Base-by-base conservation (phyloP, 2,113 vertebrate species). In the Nothocercus julius region DNA sequence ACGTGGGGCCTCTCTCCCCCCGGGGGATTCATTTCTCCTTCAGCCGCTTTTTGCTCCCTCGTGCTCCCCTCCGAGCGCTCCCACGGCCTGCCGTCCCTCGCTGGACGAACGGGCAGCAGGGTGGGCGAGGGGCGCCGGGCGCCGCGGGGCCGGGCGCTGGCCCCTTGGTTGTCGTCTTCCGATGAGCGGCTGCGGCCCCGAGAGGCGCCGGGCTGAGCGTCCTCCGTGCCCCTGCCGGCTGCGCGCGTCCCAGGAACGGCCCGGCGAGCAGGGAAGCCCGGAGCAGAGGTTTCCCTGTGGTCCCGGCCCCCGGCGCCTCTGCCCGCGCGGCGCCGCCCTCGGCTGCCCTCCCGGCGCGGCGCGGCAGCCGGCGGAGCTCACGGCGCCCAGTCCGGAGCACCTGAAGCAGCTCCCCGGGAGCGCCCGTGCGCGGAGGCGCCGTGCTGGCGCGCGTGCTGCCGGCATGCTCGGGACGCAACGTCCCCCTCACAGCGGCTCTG, bases 11-110 rank as follows among this genome's bases (percentile, higher is more conserved):
- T 89, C 89, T 63, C 16, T 54, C 74, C 89, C 70, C 70, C 85
- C 59, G 89, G 87, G 70, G 67, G 85, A 87, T 91, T 82, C 49
- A n/a, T 85, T 93, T 80, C 49, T 92, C 22, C 87, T 80, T 85
- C 82, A 85, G 63, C 82, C 44, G 51, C 45, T 66, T 76, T 90
- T 80, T 44, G 13, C 63, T 68, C 14, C 13, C 79, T 87, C 78
- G 51, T 32, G 36, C 61, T 86, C 91, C 76, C 73, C 42, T 81
- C 51, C 20, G 6, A 20, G 25, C 30, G 16, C 34, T 90, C 49
- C 8, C 51, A 54, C 38, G 69, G 40, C 51, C 77, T 24, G 3
- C 7, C 13, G 3, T 58, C 28, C 10, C 27, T 80, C 70, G 36
- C 22, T 83, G 76, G 47, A 67, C 64, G 61, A 51, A 45, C 13